phyloP scores from a whole-genome alignment of 2,797 vertebrate genomes.

The Hemitrygon akajei region DNA sequence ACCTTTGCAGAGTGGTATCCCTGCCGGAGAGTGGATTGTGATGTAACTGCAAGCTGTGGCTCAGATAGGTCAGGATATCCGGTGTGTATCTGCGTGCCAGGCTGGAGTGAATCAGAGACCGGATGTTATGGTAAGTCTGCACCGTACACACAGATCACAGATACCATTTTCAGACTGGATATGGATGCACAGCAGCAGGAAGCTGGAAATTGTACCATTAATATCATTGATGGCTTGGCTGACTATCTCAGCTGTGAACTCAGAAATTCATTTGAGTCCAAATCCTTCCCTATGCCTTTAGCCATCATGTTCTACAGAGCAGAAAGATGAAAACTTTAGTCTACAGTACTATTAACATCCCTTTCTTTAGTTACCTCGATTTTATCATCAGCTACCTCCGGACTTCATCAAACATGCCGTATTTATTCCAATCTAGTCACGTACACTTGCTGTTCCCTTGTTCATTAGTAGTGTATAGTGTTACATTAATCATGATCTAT shows the following conservation, averaged over 20 bases:
- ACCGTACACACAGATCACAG: background rate
- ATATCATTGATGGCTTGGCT: background rate
- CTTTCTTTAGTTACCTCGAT: background rate
- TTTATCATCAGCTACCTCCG: background rate
- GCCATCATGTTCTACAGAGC: too few relatives aligned
- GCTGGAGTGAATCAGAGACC: conserved; percentile 27
- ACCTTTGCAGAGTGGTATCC: background rate
- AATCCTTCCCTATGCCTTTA: background rate
- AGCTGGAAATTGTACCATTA: background rate
- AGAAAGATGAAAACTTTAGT: too few relatives aligned
- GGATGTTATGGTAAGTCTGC: conserved; percentile 7
- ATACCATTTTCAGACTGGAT: background rate
- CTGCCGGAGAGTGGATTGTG: conserved; percentile 34
- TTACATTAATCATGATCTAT: background rate
- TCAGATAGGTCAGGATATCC: background rate
- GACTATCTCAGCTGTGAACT: background rate
- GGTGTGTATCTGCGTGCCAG: conserved; percentile 19
- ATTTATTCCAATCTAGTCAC: too few relatives aligned
- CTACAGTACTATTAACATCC: background rate
- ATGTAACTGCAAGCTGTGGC: background rate
- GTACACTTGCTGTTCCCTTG: background rate
- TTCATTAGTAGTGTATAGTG: background rate
- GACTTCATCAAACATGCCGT: background rate
- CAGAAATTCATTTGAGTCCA: background rate
- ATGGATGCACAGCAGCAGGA: background rate